Evolutionary conservation across 2,888 invertebrate species (phyloP), one percentile per base, ranked within the genome.

Genomic region (Helleia helle): DNA sequence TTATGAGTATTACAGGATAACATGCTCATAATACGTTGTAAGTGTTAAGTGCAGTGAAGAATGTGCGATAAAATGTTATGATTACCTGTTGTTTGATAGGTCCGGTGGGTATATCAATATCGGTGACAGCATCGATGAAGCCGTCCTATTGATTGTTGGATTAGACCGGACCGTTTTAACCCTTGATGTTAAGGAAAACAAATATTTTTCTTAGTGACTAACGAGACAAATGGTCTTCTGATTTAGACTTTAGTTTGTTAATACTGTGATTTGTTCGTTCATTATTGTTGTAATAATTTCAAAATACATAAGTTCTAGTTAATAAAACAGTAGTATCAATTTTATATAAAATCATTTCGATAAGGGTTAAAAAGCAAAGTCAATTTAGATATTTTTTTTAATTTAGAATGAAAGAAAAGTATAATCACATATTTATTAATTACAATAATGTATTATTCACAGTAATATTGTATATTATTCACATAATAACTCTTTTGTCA

Each of bases 51-150:
- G 34, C 34, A 12, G 34, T 34, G 34, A 30, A 17, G 25, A 29
- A 24, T 27, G 41, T 49, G 44, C 14, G 31, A 47, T 39, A 46
- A 14, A 28, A 45, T 48, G 45, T 49, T 36, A 44, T 41, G 38
- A 38, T 81, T 84, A 84, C 84, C 84, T 84, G 84, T 81, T 67
- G 58, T 67, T 83, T 26, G 76, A 76, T 55, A 80, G 70, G 54
- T 85, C 84, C 83, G 86, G 83, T 55, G 86, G 80, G 57, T 81
- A 84, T 59, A 86, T 86, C 80, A 85, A 77, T 65, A 86, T 86
- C 73, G 86, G 86, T 58, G 86, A 85, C 50, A 86, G 81, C 80
- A 83, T 83, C 72, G 84, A 80, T 48, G 86, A 85, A 52, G 86
- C 86, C 53, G 85, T 77, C 75, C 86, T 72, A 65, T 83, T 85